Conservation (phyloP, 2,113 vertebrate species). For the Stigmatopora argus region DNA sequence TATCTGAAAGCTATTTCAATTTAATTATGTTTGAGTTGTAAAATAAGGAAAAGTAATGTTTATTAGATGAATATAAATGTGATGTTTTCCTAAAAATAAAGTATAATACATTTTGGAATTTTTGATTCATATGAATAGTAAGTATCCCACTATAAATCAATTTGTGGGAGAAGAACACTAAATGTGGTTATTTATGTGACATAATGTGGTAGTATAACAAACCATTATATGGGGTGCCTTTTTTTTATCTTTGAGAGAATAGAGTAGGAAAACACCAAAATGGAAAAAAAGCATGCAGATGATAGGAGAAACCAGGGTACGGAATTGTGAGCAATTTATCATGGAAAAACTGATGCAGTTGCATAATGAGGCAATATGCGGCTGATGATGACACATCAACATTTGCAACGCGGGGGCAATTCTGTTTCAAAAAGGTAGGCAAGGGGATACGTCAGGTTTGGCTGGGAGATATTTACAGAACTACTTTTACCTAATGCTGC, state of each 20-base stretch:
- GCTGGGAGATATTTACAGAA: constrained; percentile 24
- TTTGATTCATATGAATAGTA: background rate
- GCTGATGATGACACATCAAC: constrained; percentile 37
- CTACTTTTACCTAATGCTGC: constrained; percentile 63
- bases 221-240: background rate
- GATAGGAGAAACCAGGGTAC: constrained; percentile 33
- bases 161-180: background rate
- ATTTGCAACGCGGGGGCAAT: constrained; percentile 22
- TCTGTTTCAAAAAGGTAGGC: constrained; percentile 28
- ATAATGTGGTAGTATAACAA: background rate
- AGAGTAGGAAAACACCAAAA: constrained; percentile 34
- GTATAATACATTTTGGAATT: background rate
- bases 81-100: background rate
- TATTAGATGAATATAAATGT: no score
- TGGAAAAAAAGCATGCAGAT: constrained; percentile 51
- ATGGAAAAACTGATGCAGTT: constrained; percentile 33
- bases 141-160: background rate
- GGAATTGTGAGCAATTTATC: constrained; percentile 35
- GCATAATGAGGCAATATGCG: constrained; percentile 18
- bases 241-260: constrained; percentile 23
- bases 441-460: constrained; percentile 21
- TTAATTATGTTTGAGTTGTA: no score
- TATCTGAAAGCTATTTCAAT: no score
- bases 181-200: background rate
- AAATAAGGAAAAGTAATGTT: no score